Conservation (phyloP, 1,140 invertebrate species). For the Camponotus floridanus region DNA sequence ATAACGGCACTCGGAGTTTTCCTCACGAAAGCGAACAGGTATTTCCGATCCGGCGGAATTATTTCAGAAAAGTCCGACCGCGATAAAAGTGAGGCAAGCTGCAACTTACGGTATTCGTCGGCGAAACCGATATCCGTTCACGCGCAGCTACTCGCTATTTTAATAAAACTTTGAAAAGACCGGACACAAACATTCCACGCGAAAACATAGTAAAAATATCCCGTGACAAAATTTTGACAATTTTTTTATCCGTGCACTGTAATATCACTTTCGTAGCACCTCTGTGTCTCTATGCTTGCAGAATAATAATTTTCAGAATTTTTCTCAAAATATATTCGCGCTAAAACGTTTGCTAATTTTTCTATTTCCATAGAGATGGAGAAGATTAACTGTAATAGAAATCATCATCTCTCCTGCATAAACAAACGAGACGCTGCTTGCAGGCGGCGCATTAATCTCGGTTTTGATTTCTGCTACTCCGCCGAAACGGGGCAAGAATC, state of each 20-base stretch:
- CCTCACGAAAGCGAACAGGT: slow-evolving; percentile 1
- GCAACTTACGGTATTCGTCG: slow-evolving; percentile 7
- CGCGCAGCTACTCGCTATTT: slow-evolving; percentile 9
- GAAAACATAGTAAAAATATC: neutral
- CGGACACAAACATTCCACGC: neutral
- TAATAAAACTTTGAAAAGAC: slow-evolving; percentile 33
- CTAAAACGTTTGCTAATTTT: neutral
- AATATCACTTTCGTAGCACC: neutral
- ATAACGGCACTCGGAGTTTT: slow-evolving; percentile 29
- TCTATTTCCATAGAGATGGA: too few species aligned
- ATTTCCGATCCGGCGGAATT: slow-evolving; percentile 45
- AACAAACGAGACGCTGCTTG: neutral
- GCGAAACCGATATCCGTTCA: slow-evolving; percentile 32
- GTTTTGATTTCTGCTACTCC: slow-evolving; percentile 46
- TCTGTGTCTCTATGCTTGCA: neutral
- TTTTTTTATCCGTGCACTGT: neutral
- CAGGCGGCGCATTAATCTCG: slow-evolving; percentile 37
- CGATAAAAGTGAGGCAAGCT: slow-evolving; percentile 51
- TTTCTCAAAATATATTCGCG: neutral
- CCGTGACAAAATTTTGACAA: neutral
- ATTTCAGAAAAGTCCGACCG: slow-evolving; percentile 29
- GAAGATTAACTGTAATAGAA: neutral
- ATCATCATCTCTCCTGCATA: slow-evolving; percentile 2
- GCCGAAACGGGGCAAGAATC: neutral
- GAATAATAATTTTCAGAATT: neutral